Percentiles rank a stretch among this genome's conserved stretches.
These are phyloP conservation scores for Tortrix viridana DNA, from an alignment of 2,888 invertebrate genomes.

Conservation along the genomic window DNA sequence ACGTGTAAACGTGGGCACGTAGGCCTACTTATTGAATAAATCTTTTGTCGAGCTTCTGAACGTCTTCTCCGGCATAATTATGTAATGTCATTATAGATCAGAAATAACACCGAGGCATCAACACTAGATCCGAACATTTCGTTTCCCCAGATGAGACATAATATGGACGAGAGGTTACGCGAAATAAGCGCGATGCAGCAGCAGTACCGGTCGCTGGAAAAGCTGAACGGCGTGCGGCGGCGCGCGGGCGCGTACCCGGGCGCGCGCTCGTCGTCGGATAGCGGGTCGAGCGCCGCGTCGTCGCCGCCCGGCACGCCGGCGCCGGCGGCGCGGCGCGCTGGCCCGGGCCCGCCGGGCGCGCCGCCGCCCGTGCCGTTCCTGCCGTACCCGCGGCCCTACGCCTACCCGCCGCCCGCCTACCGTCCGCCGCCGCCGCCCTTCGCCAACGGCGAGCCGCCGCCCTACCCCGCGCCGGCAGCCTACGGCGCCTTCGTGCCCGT, in stretches of 20 bases:
- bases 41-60: too few species aligned
- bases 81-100: conserved; percentile 16
- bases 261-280: conserved; percentile 70
- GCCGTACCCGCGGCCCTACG: conserved; percentile 70
- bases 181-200: conserved; percentile 83
- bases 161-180: conserved; percentile 86
- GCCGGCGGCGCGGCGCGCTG: conserved; percentile 60
- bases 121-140: not conserved
- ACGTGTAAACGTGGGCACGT: too few species aligned
- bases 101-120: too few species aligned
- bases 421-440: conserved; percentile 74
- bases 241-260: conserved; percentile 65
- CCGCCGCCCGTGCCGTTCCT: conserved; percentile 63
- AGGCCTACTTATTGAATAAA: too few species aligned
- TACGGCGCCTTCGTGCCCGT: conserved; percentile 80
- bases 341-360: conserved; percentile 44
- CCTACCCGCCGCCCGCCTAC: conserved; percentile 71
- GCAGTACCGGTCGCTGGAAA: conserved; percentile 84
- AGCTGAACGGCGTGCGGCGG: conserved; percentile 83
- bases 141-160: conserved; percentile 82
- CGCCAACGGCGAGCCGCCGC: conserved; percentile 77
- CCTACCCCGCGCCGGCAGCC: conserved; percentile 72
- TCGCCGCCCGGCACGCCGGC: conserved; percentile 75
- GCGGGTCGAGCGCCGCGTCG: conserved; percentile 73
- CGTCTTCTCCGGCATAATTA: not conserved